Evolutionary conservation across 2,797 vertebrate genomes (phyloP).

Genomic region (Pteropus rufus): DNA sequence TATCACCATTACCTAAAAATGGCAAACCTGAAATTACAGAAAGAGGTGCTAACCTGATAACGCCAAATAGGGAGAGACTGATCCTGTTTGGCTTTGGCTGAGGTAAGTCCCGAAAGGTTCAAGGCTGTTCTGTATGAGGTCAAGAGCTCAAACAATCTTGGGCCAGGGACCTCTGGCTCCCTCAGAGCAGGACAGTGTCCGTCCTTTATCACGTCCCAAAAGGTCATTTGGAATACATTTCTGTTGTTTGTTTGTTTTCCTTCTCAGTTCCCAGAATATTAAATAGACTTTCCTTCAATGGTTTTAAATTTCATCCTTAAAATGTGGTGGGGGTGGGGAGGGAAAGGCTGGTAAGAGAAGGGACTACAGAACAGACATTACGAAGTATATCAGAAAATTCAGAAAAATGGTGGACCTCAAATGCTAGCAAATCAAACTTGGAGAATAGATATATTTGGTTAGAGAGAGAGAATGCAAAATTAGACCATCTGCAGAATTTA

Average conservation of each 20-base stretch:
- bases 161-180: not conserved
- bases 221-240: not conserved
- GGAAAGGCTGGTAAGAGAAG: not conserved
- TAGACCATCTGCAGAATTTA: fast-evolving
- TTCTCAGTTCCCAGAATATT: not conserved
- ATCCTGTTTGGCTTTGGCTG: not conserved
- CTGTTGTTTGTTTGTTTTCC: not conserved
- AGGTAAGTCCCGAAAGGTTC: not conserved
- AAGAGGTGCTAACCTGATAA: not conserved
- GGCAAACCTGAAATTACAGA: not conserved
- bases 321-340: not conserved
- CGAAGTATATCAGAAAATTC: not conserved
- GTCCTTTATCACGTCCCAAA: not conserved
- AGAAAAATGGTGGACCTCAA: not conserved
- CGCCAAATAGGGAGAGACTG: not conserved
- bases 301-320: conserved; percentile 15
- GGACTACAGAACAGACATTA: not conserved
- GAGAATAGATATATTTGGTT: not conserved
- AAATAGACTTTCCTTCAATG: not conserved
- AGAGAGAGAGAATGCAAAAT: not conserved
- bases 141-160: not conserved
- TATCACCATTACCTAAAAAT: not conserved
- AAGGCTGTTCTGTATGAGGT: not conserved
- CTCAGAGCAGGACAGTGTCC: not conserved
- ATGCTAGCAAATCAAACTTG: not conserved